Evolutionary conservation across 2,888 invertebrate genomes (phyloP).

Genomic region (Pammene fasciana): DNA sequence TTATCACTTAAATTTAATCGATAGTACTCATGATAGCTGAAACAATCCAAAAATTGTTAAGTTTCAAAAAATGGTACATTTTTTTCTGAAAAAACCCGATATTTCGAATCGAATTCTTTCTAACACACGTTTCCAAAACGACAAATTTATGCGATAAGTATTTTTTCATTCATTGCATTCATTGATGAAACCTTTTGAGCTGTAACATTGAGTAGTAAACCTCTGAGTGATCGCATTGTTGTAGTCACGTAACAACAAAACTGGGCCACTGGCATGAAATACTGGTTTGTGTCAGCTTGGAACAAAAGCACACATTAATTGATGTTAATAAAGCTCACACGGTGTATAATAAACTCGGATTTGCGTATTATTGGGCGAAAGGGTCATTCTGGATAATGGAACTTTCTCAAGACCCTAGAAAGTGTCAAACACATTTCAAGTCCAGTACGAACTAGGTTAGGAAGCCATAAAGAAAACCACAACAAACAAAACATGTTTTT

Average conservation of each 20-base stretch:
- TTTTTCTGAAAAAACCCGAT: too few relatives aligned
- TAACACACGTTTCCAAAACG: too few relatives aligned
- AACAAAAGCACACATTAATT: slow-evolving; percentile 54
- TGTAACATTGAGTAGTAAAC: too few relatives aligned
- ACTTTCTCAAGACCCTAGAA: not conserved
- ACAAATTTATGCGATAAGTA: too few relatives aligned
- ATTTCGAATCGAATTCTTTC: too few relatives aligned
- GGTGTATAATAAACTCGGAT: slow-evolving; percentile 31
- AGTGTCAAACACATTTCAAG: slow-evolving; percentile 19
- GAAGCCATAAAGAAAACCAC: slow-evolving; percentile 76
- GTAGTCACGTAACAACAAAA: slow-evolving; percentile 51
- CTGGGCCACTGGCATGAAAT: slow-evolving; percentile 55
- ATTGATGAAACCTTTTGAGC: too few relatives aligned
- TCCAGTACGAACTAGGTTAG: slow-evolving; percentile 55
- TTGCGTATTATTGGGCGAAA: slow-evolving; percentile 28
- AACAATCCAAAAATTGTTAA: too few relatives aligned
- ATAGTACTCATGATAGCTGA: too few relatives aligned
- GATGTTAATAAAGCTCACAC: slow-evolving; percentile 47
- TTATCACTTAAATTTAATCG: too few relatives aligned
- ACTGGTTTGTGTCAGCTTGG: slow-evolving; percentile 54
- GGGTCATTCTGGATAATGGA: slow-evolving; percentile 18
- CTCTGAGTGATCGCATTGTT: slow-evolving; percentile 43
- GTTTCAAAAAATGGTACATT: too few relatives aligned
- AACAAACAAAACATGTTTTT: slow-evolving; percentile 79
- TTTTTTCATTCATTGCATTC: too few relatives aligned